A percentile compares a stretch with the other conserved stretches of the same genome.
Evolutionary conservation across 2,797 vertebrate genomes (phyloP).

Genomic region (Gymnoscopelus microlampas): DNA sequence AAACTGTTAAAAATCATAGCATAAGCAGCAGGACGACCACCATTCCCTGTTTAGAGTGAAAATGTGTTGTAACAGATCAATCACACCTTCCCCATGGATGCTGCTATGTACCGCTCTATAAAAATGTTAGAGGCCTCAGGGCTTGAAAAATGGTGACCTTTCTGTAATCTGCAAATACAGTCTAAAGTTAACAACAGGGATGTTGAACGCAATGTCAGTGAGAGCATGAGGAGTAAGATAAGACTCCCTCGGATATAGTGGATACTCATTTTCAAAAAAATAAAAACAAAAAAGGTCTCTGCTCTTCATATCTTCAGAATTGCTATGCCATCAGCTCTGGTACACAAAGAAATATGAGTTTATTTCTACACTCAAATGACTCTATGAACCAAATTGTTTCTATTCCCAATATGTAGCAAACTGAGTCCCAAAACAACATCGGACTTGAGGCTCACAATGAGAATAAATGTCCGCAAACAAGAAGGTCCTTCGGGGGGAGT

Average conservation of each 20-base stretch:
- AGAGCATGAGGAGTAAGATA: conserved; percentile 13
- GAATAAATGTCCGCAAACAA: background rate
- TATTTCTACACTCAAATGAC: background rate
- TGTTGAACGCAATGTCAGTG: conserved; percentile 28
- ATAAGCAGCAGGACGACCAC: conserved; percentile 22
- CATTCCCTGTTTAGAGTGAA: conserved; percentile 14
- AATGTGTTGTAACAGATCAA: conserved; percentile 40
- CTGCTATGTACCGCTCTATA: conserved; percentile 44
- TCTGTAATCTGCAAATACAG: conserved; percentile 40
- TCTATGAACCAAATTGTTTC: background rate
- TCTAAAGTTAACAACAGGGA: conserved; percentile 20
- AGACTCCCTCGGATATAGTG: background rate
- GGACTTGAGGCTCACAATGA: background rate
- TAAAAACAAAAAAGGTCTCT: background rate
- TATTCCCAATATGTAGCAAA: background rate
- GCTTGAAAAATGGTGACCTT: conserved; percentile 49
- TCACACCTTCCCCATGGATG: conserved; percentile 33
- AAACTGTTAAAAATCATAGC: conserved; percentile 30
- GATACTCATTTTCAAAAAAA: background rate
- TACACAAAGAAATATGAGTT: background rate
- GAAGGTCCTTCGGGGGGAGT: conserved; percentile 5
- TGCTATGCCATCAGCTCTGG: background rate
- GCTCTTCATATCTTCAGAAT: background rate
- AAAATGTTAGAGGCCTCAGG: conserved; percentile 18
- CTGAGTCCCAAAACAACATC: background rate